phyloP scores from a whole-genome alignment of 2,113 vertebrate genomes.

The Corythaeola cristata region DNA sequence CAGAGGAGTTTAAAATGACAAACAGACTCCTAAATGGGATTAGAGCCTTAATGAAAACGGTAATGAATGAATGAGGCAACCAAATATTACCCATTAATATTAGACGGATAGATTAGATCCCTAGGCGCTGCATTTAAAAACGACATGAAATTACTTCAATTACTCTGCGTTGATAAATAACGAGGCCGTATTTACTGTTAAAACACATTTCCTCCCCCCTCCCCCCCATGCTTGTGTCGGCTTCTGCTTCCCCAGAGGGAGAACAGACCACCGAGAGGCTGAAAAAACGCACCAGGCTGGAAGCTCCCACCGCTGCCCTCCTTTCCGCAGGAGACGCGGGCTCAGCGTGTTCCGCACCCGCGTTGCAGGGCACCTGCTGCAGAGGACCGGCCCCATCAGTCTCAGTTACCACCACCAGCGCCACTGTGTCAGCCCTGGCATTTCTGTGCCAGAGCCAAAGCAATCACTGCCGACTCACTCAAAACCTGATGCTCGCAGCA shows the following conservation, averaged over 20 bases:
- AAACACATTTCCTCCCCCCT: not conserved
- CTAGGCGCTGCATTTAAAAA: conserved; percentile 62
- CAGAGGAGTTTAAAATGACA: conserved; percentile 76
- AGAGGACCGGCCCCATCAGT: not conserved
- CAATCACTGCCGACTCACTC: not conserved
- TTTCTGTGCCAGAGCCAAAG: not conserved
- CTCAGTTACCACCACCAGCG: not conserved
- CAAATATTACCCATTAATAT: conserved; percentile 77
- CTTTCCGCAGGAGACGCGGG: not conserved
- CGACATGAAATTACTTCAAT: conserved; percentile 72
- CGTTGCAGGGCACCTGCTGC: not conserved
- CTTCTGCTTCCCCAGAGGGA: conserved; percentile 1
- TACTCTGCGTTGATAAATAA: conserved; percentile 74
- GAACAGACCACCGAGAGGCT: not conserved
- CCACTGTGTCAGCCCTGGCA: not conserved
- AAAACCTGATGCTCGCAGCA: not conserved
- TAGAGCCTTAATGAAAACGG: conserved; percentile 77
- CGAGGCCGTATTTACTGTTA: conserved; percentile 44
- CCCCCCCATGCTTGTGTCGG: not conserved
- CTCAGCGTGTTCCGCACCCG: not conserved
- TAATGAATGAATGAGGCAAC: conserved; percentile 71
- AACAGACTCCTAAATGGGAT: conserved; percentile 76
- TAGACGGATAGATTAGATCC: conserved; percentile 73
- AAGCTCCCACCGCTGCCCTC: not conserved
- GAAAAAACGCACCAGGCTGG: not conserved